Base-by-base conservation (phyloP, 2,797 vertebrate species). In the Acanthurus lineatus region DNA sequence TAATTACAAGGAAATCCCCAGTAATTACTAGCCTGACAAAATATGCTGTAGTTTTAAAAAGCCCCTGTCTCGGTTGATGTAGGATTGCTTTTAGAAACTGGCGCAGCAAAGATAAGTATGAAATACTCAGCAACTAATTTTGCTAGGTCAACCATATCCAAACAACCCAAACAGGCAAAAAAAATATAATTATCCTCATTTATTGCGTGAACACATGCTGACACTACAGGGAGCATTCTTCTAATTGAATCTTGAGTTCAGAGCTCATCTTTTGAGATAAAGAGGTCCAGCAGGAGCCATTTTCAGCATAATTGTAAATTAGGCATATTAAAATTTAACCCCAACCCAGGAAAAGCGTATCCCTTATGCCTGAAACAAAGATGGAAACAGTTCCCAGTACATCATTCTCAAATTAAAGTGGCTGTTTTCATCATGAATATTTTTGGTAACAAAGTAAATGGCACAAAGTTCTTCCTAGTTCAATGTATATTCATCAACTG, bases 101-200 rank as follows among this genome's bases (percentile, higher is more conserved):
- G 56, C 60, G 38, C 14, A 57, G 59, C 38, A 64, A 52, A 45
- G 58, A 78, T 76, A 53, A 89, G 79, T 62, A 64, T 69, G 53
- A 76, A 83, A 78, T n/a, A 53, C 16, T n/a, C 22, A 35, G 68
- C 53, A 77, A 81, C 89, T 88, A 75, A 83, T 78, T 74, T 54
- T 77, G 73, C 78, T 69, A 75, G 77, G 64, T 78, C 78, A 69
- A 82, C 47, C 61, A 40, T 82, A 79, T 69, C 54, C 47, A 45
- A 74, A 45, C 82, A 65, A 81, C 48, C 11, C 9, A 77, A 86
- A 85, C 22, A 17, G 40, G 28, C 51, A 79, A 81, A 76, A 77
- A 77, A 76, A 79, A 65, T 6, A 17, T 25, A 71, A 79, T 63
- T 63, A 82, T 60, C 52, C n/a, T 61, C 16, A 72, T 84, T 84